Evolutionary conservation across 2,797 vertebrate genomes (phyloP).

Genomic region (Myiothlypis coronata): DNA sequence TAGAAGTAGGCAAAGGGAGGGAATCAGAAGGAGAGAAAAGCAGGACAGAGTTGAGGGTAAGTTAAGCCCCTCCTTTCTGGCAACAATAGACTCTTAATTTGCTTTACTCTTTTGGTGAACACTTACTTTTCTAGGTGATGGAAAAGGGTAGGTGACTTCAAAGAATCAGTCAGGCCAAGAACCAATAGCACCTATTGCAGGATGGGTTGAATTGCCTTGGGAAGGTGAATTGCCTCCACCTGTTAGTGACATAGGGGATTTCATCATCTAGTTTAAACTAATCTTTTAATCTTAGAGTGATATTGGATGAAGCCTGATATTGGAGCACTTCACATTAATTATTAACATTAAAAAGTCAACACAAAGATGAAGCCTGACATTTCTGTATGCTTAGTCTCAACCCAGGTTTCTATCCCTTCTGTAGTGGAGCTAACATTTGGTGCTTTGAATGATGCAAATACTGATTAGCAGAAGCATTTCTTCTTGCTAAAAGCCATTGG

Average conservation of each 20-base stretch:
- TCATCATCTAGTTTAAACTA: not conserved
- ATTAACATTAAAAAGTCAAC: not conserved
- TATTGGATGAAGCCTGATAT: not conserved
- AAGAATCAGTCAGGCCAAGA: not conserved
- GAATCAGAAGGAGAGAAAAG: not conserved
- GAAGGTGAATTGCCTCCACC: not conserved
- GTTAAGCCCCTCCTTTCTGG: not conserved
- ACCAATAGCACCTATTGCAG: not conserved
- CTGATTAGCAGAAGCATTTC: not conserved
- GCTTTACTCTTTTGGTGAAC: not conserved
- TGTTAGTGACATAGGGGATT: not conserved
- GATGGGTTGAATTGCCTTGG: not conserved
- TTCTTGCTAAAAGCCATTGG: not conserved
- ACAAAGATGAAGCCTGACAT: not conserved
- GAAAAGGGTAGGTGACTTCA: not conserved
- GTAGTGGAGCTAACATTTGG: not conserved
- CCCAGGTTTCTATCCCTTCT: not conserved
- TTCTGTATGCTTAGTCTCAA: not conserved
- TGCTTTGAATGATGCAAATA: not conserved
- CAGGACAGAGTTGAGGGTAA: not conserved
- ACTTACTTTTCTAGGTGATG: not conserved
- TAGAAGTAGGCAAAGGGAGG: not conserved
- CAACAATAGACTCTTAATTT: not conserved
- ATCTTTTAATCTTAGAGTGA: not conserved
- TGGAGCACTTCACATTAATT: not conserved